Percentiles rank a stretch among this genome's conserved stretches.
Conservation (phyloP, 2,888 invertebrate genomes). For the Erebia palarica region DNA sequence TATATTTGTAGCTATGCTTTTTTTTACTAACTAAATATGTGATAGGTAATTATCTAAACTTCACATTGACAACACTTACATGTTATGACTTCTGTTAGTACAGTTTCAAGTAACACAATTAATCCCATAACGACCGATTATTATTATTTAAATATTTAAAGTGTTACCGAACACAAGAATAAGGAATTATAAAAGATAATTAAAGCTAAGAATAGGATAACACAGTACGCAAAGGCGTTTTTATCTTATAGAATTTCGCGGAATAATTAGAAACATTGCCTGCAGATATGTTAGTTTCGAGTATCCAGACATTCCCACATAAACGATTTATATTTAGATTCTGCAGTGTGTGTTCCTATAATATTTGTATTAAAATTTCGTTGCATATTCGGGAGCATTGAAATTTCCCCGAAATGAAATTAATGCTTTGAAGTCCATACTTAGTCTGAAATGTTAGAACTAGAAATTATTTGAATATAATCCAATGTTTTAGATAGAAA, state of each 20-base stretch:
- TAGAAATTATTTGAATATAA: conserved; percentile 14
- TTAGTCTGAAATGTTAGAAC: conserved; percentile 3
- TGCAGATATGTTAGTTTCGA: neutral
- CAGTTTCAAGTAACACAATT: neutral
- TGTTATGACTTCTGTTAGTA: neutral
- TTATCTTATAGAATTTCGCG: neutral
- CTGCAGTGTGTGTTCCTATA: conserved; percentile 3
- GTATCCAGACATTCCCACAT: conserved; percentile 10
- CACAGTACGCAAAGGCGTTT: too few species aligned
- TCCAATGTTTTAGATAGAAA: neutral
- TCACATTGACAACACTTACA: too few species aligned
- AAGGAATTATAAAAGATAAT: too few species aligned
- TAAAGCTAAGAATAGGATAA: too few species aligned
- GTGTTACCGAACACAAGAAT: too few species aligned
- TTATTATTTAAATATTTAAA: too few species aligned
- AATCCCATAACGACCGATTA: neutral
- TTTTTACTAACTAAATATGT: too few species aligned
- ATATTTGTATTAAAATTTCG: conserved; percentile 5
- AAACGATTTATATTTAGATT: conserved; percentile 7
- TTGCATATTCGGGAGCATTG: neutral
- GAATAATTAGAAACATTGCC: neutral
- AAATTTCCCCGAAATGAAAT: conserved; percentile 15
- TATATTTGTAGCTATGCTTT: too few species aligned
- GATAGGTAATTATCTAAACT: too few species aligned
- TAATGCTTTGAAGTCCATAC: neutral